Evolutionary conservation across 2,113 vertebrate genomes (phyloP), one percentile per base, ranked within the genome.

Genomic region (Paratilapia polleni): DNA sequence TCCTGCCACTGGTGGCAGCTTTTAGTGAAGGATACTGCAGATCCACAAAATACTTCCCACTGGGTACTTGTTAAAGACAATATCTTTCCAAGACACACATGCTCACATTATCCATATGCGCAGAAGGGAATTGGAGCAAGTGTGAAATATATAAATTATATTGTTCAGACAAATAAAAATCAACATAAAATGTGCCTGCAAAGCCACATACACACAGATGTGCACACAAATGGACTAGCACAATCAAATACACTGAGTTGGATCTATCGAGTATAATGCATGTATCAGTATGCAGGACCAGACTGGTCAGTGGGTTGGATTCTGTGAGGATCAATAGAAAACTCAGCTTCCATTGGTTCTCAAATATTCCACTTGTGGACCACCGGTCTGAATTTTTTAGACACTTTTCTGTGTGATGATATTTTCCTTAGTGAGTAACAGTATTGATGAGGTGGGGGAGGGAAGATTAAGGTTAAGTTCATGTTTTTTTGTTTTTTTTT

Each of bases 271-370:
- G 90, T 84, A 90, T 83, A 94, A 95, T 94, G 88, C 93, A 89
- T 88, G 78, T 88, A 95, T 92, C 94, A 88, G 93, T 94, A 95
- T 92, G 84, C 91, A 93, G 87, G 90, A 57, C 77, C 88, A 92
- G 89, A 79, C 79, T 63, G 78, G 77, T 68, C 80, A 61, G 81
- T 76, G 74, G 43, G 75, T 19, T 77, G 88, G 87, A 91, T 94
- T 87, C 89, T 90, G 81, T 75, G 31, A 61, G 76, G 81, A 94
- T 94, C 93, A 94, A 94, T 94, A 91, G 59, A 89, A 86, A 90
- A 89, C 77, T 87, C 85, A 64, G 90, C 60, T 80, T 86, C 43
- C 62, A 78, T 74, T 36, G 41, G 62, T 79, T 75, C 49, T 83
- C 63, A 79, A 24, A 85, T 78, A n/a, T 81, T 78, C 54, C 49